Conservation (phyloP, 2,113 vertebrate genomes). For the Scartelaos histophorus region DNA sequence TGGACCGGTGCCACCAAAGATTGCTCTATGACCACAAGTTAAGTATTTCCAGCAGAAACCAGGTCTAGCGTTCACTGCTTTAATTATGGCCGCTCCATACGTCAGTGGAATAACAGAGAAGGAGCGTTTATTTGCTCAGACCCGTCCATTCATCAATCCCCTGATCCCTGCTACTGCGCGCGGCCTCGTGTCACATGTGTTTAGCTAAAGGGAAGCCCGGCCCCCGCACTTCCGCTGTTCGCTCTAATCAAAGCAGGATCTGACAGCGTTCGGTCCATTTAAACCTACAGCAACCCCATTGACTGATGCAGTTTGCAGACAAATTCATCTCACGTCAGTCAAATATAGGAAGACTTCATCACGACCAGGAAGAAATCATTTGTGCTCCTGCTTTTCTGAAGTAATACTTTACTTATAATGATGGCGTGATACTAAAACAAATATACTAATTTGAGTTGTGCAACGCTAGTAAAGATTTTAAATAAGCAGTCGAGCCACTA, state of each 20-base stretch:
- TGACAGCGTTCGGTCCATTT: constrained; percentile 48
- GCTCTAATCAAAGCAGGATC: constrained; percentile 33
- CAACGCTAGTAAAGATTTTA: neutral
- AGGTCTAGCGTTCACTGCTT: constrained; percentile 12
- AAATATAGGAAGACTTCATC: constrained; percentile 32
- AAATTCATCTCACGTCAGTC: constrained; percentile 60
- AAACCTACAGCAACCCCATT: constrained; percentile 46
- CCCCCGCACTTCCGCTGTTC: constrained; percentile 10
- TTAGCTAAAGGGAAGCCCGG: constrained; percentile 23
- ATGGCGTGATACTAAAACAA: neutral
- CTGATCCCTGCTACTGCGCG: constrained; percentile 56
- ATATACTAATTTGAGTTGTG: neutral
- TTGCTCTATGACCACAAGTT: constrained; percentile 16
- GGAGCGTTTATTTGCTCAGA: constrained; percentile 65
- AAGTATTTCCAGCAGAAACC: constrained; percentile 34
- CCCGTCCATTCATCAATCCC: constrained; percentile 54
- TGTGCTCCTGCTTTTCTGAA: neutral
- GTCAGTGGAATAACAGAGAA: constrained; percentile 66
- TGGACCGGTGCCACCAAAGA: constrained; percentile 9
- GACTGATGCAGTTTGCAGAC: constrained; percentile 47
- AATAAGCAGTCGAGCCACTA: neutral
- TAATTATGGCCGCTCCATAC: constrained; percentile 45
- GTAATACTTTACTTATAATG: constrained; percentile 6
- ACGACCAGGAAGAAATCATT: neutral
- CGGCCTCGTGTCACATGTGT: constrained; percentile 39